Percentiles rank a stretch among this genome's conserved stretches.
phyloP scores from a whole-genome alignment of 2,888 invertebrate species.

The Troides helena region DNA sequence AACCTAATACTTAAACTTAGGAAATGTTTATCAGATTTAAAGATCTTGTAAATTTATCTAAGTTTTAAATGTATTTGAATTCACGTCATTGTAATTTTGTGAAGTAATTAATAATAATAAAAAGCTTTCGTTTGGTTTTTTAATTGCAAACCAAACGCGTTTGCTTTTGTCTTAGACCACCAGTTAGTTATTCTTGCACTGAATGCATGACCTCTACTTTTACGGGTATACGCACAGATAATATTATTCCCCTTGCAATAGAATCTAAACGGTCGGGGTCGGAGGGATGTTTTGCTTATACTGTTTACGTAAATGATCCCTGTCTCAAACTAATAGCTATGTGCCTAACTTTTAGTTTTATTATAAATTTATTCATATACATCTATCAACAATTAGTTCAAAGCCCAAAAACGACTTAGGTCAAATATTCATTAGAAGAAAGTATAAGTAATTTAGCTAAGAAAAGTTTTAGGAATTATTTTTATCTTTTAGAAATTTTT shows the following conservation, averaged over 20 bases:
- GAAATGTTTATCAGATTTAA: too few relatives aligned
- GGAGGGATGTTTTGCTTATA: slow-evolving; percentile 59
- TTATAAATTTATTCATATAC: background rate
- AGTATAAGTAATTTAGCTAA: too few relatives aligned
- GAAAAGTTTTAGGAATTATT: too few relatives aligned
- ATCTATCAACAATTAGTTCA: too few relatives aligned
- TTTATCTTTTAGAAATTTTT: too few relatives aligned
- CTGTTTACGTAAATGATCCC: slow-evolving; percentile 68
- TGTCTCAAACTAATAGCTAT: slow-evolving; percentile 53
- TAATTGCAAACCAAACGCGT: background rate
- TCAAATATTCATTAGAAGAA: too few relatives aligned
- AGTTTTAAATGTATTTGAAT: background rate
- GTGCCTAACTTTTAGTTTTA: background rate
- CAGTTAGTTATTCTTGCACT: slow-evolving; percentile 46
- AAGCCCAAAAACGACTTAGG: too few relatives aligned
- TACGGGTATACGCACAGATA: slow-evolving; percentile 50
- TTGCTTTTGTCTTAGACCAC: slow-evolving; percentile 41
- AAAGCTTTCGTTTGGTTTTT: too few relatives aligned
- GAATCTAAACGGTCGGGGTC: slow-evolving; percentile 45
- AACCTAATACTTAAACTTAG: too few relatives aligned
- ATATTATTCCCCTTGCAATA: slow-evolving; percentile 66
- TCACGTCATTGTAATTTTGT: too few relatives aligned
- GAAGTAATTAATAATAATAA: too few relatives aligned
- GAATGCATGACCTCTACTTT: slow-evolving; percentile 48
- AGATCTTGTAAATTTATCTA: background rate